These are phyloP conservation scores for Urocyon cinereoargenteus DNA, from an alignment of 2,797 vertebrate genomes.

Conservation along the genomic window DNA sequence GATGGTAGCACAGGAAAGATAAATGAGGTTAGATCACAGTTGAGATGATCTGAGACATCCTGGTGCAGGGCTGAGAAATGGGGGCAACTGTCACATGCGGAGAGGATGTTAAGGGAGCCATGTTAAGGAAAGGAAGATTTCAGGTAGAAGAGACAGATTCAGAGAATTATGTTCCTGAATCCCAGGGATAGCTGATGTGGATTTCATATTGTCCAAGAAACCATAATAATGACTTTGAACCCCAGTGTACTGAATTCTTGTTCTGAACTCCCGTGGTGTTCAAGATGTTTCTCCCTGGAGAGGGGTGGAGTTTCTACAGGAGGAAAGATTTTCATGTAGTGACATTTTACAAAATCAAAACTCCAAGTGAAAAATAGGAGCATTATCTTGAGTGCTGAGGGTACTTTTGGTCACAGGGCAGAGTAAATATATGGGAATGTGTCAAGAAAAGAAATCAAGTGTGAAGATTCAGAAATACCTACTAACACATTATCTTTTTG, in stretches of 20 bases:
- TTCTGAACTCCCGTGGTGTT: not conserved
- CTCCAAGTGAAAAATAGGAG: not conserved
- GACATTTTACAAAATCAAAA: not conserved
- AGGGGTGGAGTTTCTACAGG: not conserved
- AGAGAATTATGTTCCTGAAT: not conserved
- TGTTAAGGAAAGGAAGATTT: not conserved
- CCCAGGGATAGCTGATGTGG: not conserved
- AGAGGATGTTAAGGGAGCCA: not conserved
- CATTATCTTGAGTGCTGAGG: not conserved
- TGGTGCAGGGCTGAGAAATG: fast-evolving
- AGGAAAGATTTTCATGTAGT: not conserved
- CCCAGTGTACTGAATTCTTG: not conserved
- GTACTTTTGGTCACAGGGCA: not conserved
- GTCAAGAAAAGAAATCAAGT: not conserved
- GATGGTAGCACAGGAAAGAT: not conserved
- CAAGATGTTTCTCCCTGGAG: not conserved
- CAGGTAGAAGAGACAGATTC: not conserved
- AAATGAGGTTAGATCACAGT: not conserved
- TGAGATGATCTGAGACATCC: not conserved
- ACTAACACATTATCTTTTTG: not conserved
- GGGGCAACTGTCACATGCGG: not conserved
- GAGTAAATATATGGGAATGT: not conserved
- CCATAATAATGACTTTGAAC: not conserved
- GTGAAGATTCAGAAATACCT: not conserved
- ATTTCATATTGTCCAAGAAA: not conserved